Conservation (phyloP, 2,113 vertebrate species). For the Recurvirostra avosetta region DNA sequence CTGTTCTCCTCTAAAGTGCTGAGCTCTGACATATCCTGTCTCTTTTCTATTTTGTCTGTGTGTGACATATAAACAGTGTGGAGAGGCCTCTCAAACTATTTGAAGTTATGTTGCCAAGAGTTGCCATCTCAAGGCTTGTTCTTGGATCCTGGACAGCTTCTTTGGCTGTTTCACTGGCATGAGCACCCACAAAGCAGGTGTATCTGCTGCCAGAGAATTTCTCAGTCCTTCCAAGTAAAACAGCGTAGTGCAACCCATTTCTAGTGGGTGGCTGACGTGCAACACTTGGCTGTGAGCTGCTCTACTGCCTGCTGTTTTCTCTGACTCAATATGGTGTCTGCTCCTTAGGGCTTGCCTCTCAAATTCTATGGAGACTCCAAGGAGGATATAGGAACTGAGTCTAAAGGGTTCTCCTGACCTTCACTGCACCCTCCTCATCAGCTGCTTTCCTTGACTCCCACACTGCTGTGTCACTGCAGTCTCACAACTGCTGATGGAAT, state of each 20-base stretch:
- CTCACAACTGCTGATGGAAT: neutral
- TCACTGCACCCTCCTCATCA: neutral
- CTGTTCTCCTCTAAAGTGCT: neutral
- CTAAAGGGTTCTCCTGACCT: neutral
- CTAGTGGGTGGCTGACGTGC: neutral
- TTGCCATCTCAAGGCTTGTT: neutral
- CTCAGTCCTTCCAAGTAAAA: neutral
- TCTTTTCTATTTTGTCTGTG: neutral
- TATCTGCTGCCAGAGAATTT: neutral
- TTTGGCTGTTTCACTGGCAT: neutral
- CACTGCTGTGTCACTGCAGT: neutral
- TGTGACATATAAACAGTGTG: neutral
- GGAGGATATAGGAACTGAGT: neutral
- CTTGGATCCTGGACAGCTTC: neutral
- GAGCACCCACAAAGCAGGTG: neutral
- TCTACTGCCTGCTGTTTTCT: neutral
- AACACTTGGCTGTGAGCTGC: neutral
- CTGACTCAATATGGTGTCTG: neutral
- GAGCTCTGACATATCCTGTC: neutral
- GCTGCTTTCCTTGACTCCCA: neutral
- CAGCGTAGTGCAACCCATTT: neutral
- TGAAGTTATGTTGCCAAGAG: neutral
- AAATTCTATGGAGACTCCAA: neutral
- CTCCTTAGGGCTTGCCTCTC: neutral
- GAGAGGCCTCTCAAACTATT: neutral